phyloP scores from a whole-genome alignment of 2,888 invertebrate species.

The Hydraecia micacea region DNA sequence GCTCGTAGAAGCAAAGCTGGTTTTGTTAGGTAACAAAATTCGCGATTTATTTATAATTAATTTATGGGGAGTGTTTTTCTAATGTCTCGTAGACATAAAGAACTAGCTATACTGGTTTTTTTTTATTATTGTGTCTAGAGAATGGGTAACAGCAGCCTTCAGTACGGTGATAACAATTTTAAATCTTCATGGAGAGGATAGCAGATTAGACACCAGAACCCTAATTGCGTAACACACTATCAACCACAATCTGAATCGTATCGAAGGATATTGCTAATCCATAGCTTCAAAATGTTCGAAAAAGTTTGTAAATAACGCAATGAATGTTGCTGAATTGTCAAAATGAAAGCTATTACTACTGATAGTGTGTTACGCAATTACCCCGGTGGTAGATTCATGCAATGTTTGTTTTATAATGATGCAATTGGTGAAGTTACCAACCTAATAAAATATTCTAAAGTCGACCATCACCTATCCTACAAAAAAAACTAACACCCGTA shows the following conservation, averaged over 20 bases:
- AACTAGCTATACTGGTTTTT: neutral
- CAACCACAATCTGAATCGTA: too few relatives aligned
- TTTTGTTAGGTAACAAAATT: conserved; percentile 28
- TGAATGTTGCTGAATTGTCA: too few relatives aligned
- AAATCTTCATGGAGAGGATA: neutral
- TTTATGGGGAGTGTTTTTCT: conserved; percentile 21
- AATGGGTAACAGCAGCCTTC: neutral
- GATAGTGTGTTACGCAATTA: too few relatives aligned
- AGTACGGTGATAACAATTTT: neutral
- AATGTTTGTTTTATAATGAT: neutral
- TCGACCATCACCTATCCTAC: too few relatives aligned
- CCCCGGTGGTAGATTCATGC: neutral
- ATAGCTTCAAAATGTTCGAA: too few relatives aligned
- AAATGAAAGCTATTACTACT: too few relatives aligned
- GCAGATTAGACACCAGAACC: neutral
- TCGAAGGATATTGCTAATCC: too few relatives aligned
- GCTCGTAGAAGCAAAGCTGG: conserved; percentile 2
- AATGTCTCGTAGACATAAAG: conserved; percentile 2
- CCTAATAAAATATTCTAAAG: neutral
- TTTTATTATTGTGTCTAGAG: neutral
- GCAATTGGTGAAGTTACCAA: neutral
- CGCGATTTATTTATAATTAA: conserved; percentile 18
- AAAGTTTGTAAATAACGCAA: too few relatives aligned
- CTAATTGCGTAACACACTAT: too few relatives aligned
- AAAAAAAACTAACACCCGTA: neutral